Evolutionary conservation across 2,113 vertebrate genomes (phyloP).

Genomic region (Turnix velox): DNA sequence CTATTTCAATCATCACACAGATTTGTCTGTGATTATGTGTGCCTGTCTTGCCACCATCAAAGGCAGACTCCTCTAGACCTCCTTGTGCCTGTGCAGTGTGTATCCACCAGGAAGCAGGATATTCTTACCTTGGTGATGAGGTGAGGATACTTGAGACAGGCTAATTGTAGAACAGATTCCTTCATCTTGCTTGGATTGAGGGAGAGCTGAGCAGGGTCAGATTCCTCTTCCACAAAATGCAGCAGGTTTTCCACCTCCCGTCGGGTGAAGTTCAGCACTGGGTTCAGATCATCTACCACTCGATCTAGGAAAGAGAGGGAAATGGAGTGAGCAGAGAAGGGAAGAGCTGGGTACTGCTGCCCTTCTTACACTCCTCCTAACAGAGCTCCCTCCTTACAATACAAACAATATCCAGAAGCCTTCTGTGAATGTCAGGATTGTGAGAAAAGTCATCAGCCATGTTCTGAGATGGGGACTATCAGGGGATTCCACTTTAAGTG

Average conservation of each 20-base stretch:
- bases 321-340: not conserved
- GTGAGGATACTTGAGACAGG: constrained; percentile 87
- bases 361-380: not conserved
- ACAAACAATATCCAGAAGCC: not conserved
- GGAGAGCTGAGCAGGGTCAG: constrained; percentile 69
- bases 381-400: not conserved
- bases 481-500: not conserved
- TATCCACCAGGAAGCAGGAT: not conserved
- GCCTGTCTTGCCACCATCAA: not conserved
- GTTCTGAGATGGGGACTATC: not conserved
- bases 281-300: constrained; percentile 97
- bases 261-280: constrained; percentile 93
- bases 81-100: not conserved
- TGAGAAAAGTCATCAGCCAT: not conserved
- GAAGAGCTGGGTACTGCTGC: not conserved
- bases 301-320: constrained; percentile 78
- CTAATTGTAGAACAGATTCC: constrained; percentile 84
- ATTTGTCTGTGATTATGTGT: not conserved
- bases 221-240: constrained; percentile 97
- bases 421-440: not conserved
- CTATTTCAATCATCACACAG: not conserved
- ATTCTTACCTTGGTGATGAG: constrained; percentile 93
- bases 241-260: constrained; percentile 97
- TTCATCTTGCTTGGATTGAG: constrained; percentile 67
- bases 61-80: not conserved